Conservation (phyloP, 2,888 invertebrate genomes). For the Sarcophaga rosellei region DNA sequence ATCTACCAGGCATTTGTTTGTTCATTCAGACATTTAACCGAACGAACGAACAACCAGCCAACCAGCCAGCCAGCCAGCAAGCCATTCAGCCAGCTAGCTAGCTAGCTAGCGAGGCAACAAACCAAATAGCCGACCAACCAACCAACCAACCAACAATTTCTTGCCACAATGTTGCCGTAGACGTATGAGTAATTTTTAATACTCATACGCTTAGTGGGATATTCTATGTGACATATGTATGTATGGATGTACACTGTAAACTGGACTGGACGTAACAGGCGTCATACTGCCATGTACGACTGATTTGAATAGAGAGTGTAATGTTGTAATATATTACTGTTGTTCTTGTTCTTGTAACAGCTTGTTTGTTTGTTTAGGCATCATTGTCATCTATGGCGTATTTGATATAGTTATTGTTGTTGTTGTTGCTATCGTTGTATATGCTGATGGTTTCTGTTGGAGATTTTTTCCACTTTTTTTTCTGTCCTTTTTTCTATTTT, state of each 20-base stretch:
- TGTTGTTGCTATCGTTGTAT: constrained; percentile 1
- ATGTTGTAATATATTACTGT: not conserved
- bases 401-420: not conserved
- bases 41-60: not conserved
- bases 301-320: not conserved
- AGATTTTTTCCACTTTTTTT: not conserved
- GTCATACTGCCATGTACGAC: not conserved
- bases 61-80: too few relatives aligned
- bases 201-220: constrained; percentile 50
- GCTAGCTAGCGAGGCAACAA: not conserved
- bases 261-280: not conserved
- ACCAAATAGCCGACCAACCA: not conserved
- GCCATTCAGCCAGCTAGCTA: not conserved
- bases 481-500: not conserved
- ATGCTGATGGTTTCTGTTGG: constrained; percentile 40
- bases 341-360: not conserved
- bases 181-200: constrained; percentile 62
- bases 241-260: too few relatives aligned
- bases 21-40: constrained; percentile 24
- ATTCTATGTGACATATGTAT: not conserved
- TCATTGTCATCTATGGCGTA: constrained; percentile 34
- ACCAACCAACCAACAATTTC: constrained; percentile 15
- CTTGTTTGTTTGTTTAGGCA: constrained; percentile 40
- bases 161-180: constrained; percentile 17
- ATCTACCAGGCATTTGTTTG: constrained; percentile 31